Evolutionary conservation across 37 sponge, comb jelly and placozoan genomes (phyloP).

Genomic region (Aplysina aerophoba): DNA sequence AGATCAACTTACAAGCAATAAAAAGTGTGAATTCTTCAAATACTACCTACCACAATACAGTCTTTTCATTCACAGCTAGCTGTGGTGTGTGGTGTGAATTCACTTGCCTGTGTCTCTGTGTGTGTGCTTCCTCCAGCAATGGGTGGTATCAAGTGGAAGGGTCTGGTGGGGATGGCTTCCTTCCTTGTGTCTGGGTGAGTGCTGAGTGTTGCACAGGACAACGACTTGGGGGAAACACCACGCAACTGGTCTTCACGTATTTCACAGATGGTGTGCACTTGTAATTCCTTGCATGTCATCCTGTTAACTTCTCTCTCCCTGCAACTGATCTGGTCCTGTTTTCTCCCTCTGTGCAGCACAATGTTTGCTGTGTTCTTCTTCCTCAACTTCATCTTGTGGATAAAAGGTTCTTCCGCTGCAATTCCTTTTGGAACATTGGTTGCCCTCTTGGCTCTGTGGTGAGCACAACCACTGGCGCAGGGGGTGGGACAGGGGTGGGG

Average conservation of each 20-base stretch:
- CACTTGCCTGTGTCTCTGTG: background rate
- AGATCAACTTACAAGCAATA: too few species aligned
- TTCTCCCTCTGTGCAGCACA: conserved; percentile 39
- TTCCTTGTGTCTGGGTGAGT: conserved; percentile 87
- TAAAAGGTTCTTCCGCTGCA: conserved; percentile 89
- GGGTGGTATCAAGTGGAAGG: conserved; percentile 96
- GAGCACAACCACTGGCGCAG: background rate
- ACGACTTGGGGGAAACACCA: too few species aligned
- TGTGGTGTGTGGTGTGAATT: background rate
- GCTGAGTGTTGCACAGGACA: background rate
- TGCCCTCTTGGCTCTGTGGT: conserved; percentile 91
- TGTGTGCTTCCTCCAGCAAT: conserved; percentile 62
- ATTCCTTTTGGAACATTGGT: conserved; percentile 97
- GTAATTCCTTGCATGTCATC: background rate
- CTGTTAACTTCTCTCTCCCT: background rate
- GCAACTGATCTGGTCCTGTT: too few species aligned
- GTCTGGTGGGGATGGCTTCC: conserved; percentile 80
- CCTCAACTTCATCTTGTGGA: conserved; percentile 95
- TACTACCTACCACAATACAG: too few species aligned
- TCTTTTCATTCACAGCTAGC: too few species aligned
- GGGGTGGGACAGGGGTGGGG: too few species aligned
- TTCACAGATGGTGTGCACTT: background rate
- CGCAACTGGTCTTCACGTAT: too few species aligned
- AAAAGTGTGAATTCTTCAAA: too few species aligned
- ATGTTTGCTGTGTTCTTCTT: conserved; percentile 87